Percentiles rank a stretch among this genome's conserved stretches.
Evolutionary conservation across 1,140 invertebrate species (phyloP).

Genomic region (Helicoverpa zea): DNA sequence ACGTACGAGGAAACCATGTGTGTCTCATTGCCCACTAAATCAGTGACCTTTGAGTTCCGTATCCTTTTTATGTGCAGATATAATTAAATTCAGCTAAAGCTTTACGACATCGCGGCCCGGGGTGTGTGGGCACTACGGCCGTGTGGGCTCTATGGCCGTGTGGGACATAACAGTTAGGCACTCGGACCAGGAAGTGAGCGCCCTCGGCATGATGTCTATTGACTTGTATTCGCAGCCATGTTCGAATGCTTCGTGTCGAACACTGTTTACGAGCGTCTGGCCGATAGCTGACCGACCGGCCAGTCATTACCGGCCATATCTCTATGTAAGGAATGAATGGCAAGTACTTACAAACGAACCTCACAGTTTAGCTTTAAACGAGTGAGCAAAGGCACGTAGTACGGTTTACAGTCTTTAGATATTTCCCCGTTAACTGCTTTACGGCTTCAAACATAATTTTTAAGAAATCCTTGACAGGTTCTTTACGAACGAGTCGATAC

Average conservation of each 20-base stretch:
- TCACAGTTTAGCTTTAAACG: constrained; percentile 74
- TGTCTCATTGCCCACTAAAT: constrained; percentile 58
- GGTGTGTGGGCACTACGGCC: constrained; percentile 35
- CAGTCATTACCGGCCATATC: constrained; percentile 83
- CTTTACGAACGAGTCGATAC: not conserved
- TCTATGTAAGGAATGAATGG: constrained; percentile 82
- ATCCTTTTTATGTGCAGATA: constrained; percentile 56
- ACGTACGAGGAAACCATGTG: constrained; percentile 44
- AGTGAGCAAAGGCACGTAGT: constrained; percentile 75
- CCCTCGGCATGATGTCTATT: constrained; percentile 76
- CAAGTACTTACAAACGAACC: constrained; percentile 76
- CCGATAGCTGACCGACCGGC: constrained; percentile 76
- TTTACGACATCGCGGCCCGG: constrained; percentile 27
- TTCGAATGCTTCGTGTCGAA: constrained; percentile 79
- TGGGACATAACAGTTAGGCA: constrained; percentile 62
- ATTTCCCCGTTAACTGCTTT: constrained; percentile 73
- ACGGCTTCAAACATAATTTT: constrained; percentile 69
- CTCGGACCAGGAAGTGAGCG: constrained; percentile 75
- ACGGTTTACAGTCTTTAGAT: constrained; percentile 68
- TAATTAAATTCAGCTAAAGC: constrained; percentile 53
- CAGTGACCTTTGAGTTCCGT: constrained; percentile 70
- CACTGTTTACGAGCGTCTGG: constrained; percentile 81
- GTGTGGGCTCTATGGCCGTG: constrained; percentile 50
- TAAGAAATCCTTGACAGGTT: constrained; percentile 57
- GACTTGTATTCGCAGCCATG: constrained; percentile 78